Evolutionary conservation across 2,888 invertebrate species (phyloP), one percentile per base, ranked within the genome.

Genomic region (Stenodema calcarata): DNA sequence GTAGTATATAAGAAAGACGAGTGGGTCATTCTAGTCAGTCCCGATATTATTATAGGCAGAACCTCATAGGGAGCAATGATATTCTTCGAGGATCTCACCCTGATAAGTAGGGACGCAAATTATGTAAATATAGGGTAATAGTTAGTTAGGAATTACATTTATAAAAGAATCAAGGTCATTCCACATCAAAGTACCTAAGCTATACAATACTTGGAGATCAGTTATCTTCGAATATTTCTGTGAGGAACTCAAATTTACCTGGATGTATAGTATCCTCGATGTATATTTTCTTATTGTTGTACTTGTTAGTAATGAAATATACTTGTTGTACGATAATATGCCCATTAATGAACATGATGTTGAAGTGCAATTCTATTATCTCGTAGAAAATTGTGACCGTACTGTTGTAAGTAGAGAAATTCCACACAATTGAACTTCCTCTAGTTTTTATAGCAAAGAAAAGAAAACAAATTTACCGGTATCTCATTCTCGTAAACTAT

Each of bases 11-110:
- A 47, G 73, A 16, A 54, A 73, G 70, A 73, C 47, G 83, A 80
- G 83, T 73, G 73, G 42, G 54, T 54, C 27, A 30, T 30, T 84
- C 83, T 84, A 84, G 83, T 84, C 83, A 73, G 69, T 82, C 69
- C 69, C 41, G 69, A 69, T 18, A 6, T 73, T 35, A 41, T 14
- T 18, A 35, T 28, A 35, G 62, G 62, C 62, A 62, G 54, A 35
- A 30, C 30, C 47, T 47, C 80, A 9, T 30, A 47, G 23, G 79
- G 79, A 42, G 18, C 23, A 30, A 12, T 6, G 28, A 35, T 6
- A 41, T 76, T n/a, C 42, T 78, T 47, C 27, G 78, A 78, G 78
- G 42, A 42, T 44, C 42, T 23, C 42, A 16, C 44, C 44, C 44
- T 44, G 23, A 42, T 27, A 42, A 41, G 11, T 42, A 50, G 30